A percentile compares a stretch with the other conserved stretches of the same genome.
phyloP scores from a whole-genome alignment of 2,113 vertebrate species.

The Australoheros scitulus region DNA sequence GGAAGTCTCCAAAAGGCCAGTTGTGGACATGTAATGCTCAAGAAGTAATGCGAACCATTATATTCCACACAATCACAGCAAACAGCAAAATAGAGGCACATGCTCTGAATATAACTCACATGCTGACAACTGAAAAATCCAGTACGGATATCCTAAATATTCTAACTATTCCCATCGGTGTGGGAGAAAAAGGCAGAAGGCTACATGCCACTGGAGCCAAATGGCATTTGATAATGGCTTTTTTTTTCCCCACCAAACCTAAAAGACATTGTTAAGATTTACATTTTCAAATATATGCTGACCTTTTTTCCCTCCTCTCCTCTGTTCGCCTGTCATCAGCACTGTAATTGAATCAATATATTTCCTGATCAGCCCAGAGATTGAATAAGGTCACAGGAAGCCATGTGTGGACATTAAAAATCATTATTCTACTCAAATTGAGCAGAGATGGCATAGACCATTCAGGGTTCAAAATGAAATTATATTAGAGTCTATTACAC shows the following conservation, averaged over 20 bases:
- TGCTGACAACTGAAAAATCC: slow-evolving; percentile 78
- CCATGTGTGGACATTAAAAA: slow-evolving; percentile 99
- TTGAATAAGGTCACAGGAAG: slow-evolving; percentile 99
- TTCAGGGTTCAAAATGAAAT: slow-evolving; percentile 99
- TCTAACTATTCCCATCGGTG: slow-evolving; percentile 84
- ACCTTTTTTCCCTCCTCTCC: slow-evolving; percentile 94
- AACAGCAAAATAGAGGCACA: slow-evolving; percentile 69
- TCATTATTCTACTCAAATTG: slow-evolving; percentile 99
- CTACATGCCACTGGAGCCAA: slow-evolving; percentile 88
- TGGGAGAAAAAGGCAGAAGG: slow-evolving; percentile 78
- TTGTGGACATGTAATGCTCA: slow-evolving; percentile 58
- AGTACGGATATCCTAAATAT: slow-evolving; percentile 73
- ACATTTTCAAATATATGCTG: slow-evolving; percentile 99
- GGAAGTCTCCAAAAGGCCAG: slow-evolving; percentile 58
- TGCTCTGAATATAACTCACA: slow-evolving; percentile 66
- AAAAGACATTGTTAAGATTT: slow-evolving; percentile 99
- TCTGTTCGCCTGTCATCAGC: slow-evolving; percentile 97
- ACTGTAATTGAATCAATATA: slow-evolving; percentile 99
- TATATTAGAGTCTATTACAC: slow-evolving; percentile 99
- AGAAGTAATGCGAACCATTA: slow-evolving; percentile 68
- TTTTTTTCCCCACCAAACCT: slow-evolving; percentile 83
- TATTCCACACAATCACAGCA: slow-evolving; percentile 56
- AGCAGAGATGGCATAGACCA: slow-evolving; percentile 93
- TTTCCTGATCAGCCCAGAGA: slow-evolving; percentile 99
- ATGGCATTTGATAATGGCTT: slow-evolving; percentile 98